phyloP scores from a whole-genome alignment of 2,888 invertebrate species.

The Rhopalosiphum nymphaeae region DNA sequence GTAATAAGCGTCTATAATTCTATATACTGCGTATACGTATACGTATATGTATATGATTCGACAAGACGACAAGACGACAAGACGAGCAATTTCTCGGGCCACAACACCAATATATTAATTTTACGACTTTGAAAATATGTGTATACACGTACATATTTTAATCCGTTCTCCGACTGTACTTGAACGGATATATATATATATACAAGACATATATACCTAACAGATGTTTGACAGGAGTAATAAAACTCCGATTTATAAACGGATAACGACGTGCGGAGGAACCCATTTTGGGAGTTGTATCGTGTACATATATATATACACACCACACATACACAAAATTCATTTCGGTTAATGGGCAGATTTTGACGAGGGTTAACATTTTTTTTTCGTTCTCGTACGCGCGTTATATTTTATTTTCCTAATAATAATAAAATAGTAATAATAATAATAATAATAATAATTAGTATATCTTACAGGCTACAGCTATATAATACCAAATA shows the following conservation, averaged over 20 bases:
- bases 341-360: slow-evolving; percentile 53
- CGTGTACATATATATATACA: not conserved
- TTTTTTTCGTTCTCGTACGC: not conserved
- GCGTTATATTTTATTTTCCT: slow-evolving; percentile 27
- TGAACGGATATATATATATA: not conserved
- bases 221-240: slow-evolving; percentile 62
- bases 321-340: not conserved
- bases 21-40: not conserved
- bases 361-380: slow-evolving; percentile 54
- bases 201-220: slow-evolving; percentile 28
- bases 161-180: slow-evolving; percentile 40
- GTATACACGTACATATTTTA: slow-evolving; percentile 25
- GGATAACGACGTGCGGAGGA: slow-evolving; percentile 55
- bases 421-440: slow-evolving; percentile 16
- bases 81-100: slow-evolving; percentile 4
- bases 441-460: slow-evolving; percentile 59
- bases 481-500: not conserved
- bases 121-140: slow-evolving; percentile 31
- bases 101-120: slow-evolving; percentile 32
- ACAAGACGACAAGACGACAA: slow-evolving; percentile 5
- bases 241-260: slow-evolving; percentile 64
- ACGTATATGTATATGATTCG: not conserved
- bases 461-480: slow-evolving; percentile 33
- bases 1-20: not conserved
- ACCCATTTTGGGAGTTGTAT: slow-evolving; percentile 52